Base-by-base conservation (phyloP, 1,140 invertebrate genomes). In the Eulimnadia texana region DNA sequence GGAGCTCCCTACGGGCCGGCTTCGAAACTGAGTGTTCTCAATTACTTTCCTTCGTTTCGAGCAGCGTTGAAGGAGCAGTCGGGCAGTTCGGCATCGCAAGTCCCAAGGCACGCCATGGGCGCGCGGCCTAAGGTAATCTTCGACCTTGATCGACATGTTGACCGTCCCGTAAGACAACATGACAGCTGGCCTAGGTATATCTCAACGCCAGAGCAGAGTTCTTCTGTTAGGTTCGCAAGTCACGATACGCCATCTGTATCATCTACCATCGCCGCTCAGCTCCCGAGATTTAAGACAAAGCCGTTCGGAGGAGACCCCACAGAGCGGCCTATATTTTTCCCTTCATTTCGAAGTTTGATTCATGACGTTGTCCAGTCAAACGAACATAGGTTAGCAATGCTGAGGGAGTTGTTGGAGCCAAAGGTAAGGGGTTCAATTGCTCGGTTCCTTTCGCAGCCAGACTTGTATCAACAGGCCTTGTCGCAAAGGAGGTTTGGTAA, bases 271-370 rank as follows among this genome's bases (percentile, higher is more conserved):
- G 24, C 19, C n/a, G 42, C 22, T 49, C 42, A 27, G 22, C 58
- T 33, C 2, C 58, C 58, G 22, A 2, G 49, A 6, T 20, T 59
- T 27, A 50, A 59, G 22, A 33, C 22, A 10, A 28, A 19, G 6
- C 33, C 19, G 10, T 60, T 51, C 47, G 20, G 51, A 13, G 58
- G 58, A 19, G 28, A 60, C 20, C 58, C 58, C 22, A 24, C 42
- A 16, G 11, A 60, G 11, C 51, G 58, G 58, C 58, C 47, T 11
- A 60, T 60, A 22, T 60, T 60, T 49, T 50, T 60, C 23, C 22
- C 33, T 3, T 25, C 27, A 27, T 60, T 60, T 24, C 50, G 50
- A 25, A 24, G 33, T 6, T 29, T 60, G 20, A 28, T 60, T n/a
- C 58, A 60, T 25, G 58, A 60, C 23, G 58, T 49, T 2, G 50